phyloP scores from a whole-genome alignment of 2,797 vertebrate genomes.

The Acanthurus lineatus region DNA sequence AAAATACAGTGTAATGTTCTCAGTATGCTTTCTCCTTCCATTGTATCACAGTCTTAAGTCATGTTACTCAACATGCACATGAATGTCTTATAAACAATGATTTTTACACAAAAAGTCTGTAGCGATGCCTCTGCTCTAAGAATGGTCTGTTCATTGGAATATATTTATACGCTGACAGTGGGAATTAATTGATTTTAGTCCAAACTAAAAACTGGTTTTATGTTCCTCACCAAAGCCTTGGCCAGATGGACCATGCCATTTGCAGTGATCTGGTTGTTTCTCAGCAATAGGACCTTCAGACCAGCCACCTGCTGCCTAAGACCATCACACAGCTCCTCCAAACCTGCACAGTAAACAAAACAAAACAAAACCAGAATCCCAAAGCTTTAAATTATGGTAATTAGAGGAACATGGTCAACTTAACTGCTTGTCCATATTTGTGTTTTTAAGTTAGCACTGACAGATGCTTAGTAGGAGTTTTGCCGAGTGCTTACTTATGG shows the following conservation, averaged over 20 bases:
- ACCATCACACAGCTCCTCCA: conserved; percentile 86
- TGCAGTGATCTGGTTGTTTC: conserved; percentile 84
- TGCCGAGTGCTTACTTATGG: background rate
- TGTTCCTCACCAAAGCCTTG: conserved; percentile 80
- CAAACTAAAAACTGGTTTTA: background rate
- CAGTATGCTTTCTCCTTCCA: background rate
- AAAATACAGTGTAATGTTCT: background rate
- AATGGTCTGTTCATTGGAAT: background rate
- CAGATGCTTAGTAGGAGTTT: conserved; percentile 56
- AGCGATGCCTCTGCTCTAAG: background rate
- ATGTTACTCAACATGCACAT: background rate
- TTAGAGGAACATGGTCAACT: background rate
- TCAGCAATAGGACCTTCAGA: conserved; percentile 80
- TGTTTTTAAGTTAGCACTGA: conserved; percentile 12
- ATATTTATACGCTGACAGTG: background rate
- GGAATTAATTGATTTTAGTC: background rate
- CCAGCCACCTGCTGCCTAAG: conserved; percentile 75
- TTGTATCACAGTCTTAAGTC: background rate
- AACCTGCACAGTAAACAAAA: conserved; percentile 66
- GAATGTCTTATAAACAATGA: background rate
- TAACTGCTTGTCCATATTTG: background rate
- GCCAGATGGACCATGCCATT: conserved; percentile 81
- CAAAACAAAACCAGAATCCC: background rate
- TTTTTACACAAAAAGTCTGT: background rate
- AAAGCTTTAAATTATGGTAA: background rate